Evolutionary conservation across 2,113 vertebrate genomes (phyloP).

Genomic region (Pteronura brasiliensis): DNA sequence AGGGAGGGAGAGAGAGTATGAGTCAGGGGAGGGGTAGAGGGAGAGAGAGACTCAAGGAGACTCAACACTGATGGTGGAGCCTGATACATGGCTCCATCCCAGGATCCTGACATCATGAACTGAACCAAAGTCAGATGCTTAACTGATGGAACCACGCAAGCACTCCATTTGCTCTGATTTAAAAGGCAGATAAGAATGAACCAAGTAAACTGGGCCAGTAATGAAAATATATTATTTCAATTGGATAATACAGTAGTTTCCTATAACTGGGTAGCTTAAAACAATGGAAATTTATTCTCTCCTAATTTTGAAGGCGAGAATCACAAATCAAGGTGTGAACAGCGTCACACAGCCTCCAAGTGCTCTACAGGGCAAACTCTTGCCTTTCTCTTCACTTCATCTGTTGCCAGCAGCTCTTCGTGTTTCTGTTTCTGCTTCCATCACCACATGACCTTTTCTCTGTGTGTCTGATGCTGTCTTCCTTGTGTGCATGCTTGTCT

Average conservation of each 20-base stretch:
- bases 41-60: neutral
- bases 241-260: too few relatives aligned
- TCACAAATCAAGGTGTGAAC: neutral
- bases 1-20: neutral
- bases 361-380: neutral
- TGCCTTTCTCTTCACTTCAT: neutral
- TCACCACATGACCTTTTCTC: neutral
- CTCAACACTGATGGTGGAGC: neutral
- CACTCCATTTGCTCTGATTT: neutral
- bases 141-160: neutral
- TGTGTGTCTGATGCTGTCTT: neutral
- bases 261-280: too few relatives aligned
- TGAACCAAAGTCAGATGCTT: neutral
- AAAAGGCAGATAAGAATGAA: neutral
- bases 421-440: neutral
- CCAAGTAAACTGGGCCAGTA: neutral
- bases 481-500: neutral
- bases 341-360: neutral
- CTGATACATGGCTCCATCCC: neutral
- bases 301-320: neutral
- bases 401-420: neutral
- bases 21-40: neutral
- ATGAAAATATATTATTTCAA: neutral
- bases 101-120: neutral
- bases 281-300: neutral